These are phyloP conservation scores for Anoplolepis gracilipes DNA, from an alignment of 1,140 invertebrate genomes.

Conservation along the genomic window DNA sequence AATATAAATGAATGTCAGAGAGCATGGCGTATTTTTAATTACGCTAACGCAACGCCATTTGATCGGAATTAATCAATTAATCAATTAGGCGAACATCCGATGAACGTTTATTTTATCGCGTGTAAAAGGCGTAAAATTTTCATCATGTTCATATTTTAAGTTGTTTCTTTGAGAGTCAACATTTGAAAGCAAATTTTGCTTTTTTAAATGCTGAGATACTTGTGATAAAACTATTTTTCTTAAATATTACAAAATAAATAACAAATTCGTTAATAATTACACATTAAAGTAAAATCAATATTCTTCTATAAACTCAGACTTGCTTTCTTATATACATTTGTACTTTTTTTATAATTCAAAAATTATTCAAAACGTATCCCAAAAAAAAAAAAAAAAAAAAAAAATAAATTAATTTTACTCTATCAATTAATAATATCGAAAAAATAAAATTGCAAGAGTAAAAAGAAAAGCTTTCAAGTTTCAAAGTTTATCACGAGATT, in stretches of 20 bases:
- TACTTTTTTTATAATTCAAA: neutral
- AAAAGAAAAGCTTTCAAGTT: neutral
- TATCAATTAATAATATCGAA: neutral
- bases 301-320: neutral
- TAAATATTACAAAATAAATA: neutral
- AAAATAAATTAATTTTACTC: neutral
- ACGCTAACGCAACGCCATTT: conserved; percentile 48
- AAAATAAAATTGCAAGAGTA: neutral
- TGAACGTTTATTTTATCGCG: conserved; percentile 43
- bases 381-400: no score
- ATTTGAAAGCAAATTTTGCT: neutral
- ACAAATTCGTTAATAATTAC: neutral
- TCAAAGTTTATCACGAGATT: conserved; percentile 12
- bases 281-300: neutral
- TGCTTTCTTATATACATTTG: neutral
- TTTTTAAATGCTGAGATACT: neutral
- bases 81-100: conserved; percentile 48
- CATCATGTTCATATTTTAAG: neutral
- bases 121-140: conserved; percentile 13
- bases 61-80: conserved; percentile 51
- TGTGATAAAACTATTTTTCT: neutral
- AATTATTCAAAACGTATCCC: neutral
- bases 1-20: conserved; percentile 54
- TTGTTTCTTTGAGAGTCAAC: neutral
- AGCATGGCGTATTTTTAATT: conserved; percentile 49